Evolutionary conservation across 2,888 invertebrate species (phyloP).

Genomic region (Tricholauxania praeusta): DNA sequence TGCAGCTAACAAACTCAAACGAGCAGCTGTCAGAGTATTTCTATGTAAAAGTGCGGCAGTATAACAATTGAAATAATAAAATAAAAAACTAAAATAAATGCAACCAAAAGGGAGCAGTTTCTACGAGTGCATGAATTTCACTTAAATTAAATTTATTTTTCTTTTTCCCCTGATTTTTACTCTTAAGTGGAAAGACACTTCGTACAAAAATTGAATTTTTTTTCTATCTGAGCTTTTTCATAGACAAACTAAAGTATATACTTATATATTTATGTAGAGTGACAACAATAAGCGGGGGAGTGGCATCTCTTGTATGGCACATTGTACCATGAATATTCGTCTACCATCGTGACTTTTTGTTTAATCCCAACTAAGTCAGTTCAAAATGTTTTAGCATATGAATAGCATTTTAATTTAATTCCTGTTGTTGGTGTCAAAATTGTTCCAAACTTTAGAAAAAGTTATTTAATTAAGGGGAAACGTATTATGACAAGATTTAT

Average conservation of each 20-base stretch:
- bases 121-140: conserved; percentile 24
- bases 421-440: not conserved
- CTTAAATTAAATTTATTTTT: conserved; percentile 21
- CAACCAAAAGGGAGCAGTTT: not conserved
- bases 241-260: no score
- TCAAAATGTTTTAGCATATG: not conserved
- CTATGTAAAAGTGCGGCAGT: not conserved
- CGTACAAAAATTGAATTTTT: no score
- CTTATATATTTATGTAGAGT: no score
- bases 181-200: not conserved
- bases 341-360: not conserved
- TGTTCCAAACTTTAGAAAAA: not conserved
- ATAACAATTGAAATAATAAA: not conserved
- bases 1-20: conserved; percentile 14
- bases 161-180: not conserved
- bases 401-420: conserved; percentile 2
- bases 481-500: not conserved
- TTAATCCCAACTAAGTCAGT: not conserved
- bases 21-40: conserved; percentile 24
- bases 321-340: no score
- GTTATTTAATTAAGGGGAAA: conserved; percentile 12
- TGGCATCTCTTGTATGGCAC: no score
- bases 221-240: no score
- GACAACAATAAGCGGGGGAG: no score
- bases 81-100: not conserved